Evolutionary conservation across 1,140 invertebrate species (phyloP), one percentile per base, ranked within the genome.

Genomic region (Aphaenogaster ashmeadi): DNA sequence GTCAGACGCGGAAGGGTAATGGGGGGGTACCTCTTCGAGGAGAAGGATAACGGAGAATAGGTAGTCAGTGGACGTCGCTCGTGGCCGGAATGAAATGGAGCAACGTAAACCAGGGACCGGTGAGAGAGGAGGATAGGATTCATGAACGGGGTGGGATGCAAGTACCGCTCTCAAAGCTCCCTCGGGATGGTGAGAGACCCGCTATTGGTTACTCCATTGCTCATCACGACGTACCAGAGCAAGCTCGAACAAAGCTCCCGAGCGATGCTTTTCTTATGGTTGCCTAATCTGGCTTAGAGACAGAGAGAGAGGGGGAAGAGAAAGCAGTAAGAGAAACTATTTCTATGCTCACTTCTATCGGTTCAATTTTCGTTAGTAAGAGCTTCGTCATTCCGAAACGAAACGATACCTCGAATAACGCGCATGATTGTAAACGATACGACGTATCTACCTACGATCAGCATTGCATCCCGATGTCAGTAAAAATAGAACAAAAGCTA

Each of bases 131-230:
- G 77, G 66, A 77, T 87, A 87, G 90, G 86, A 92, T 92, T 87
- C 85, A 88, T 64, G 69, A 86, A 90, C 87, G 69, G 80, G n/a
- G 71, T 89, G 60, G 54, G 56, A 84, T 72, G 67, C 56, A 77
- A 87, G 81, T 85, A 62, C 79, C 86, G 69, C 71, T 91, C 79
- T 72, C 78, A 80, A 87, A 87, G 71, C 80, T 94, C 93, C 89
- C 91, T 13, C 36, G 92, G 90, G 92, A 93, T 93, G 88, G 90
- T 89, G 91, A 88, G 88, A 93, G 84, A 91, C 41, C 36, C 90
- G 90, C 91, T 94, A 94, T 94, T 93, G 91, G 91, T 91, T 91
- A 93, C 90, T 92, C 90, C 89, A 93, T 92, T 94, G 94, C 92
- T 94, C 94, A 93, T 94, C 93, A 93, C 88, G 66, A 92, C 86